These are phyloP conservation scores for Nesometra sesokonis DNA, from an alignment of 35 echinoderm and acorn worm genomes.

Conservation along the genomic window DNA sequence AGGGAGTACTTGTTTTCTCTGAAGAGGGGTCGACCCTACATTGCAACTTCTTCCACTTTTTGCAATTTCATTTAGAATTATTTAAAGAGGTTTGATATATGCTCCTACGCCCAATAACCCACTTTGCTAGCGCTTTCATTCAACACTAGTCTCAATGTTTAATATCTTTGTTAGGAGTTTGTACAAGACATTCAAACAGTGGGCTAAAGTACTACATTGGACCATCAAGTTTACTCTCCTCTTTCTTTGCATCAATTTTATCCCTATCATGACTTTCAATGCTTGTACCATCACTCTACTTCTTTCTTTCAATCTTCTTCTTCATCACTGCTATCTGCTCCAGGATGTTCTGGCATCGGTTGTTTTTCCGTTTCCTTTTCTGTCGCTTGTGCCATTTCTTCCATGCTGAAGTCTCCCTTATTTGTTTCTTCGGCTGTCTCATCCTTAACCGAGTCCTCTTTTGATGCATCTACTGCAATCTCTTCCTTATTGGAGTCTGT, in stretches of 20 bases:
- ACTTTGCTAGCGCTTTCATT: too few species aligned
- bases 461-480: background rate
- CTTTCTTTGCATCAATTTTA: background rate
- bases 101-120: too few species aligned
- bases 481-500: background rate
- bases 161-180: too few species aligned
- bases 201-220: too few species aligned
- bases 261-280: background rate
- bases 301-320: constrained; percentile 47
- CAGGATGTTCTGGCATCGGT: constrained; percentile 72
- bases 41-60: too few species aligned
- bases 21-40: too few species aligned
- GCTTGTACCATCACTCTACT: background rate
- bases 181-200: too few species aligned
- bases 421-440: background rate
- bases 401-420: background rate
- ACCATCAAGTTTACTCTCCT: background rate
- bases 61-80: too few species aligned
- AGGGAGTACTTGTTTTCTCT: too few species aligned
- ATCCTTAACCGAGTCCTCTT: background rate
- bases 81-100: too few species aligned
- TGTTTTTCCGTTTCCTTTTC: constrained; percentile 21
- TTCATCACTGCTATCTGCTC: constrained; percentile 56
- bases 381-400: background rate
- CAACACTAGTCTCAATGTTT: too few species aligned